Percentiles rank a stretch among this genome's conserved stretches.
Evolutionary conservation across 2,113 vertebrate species (phyloP).

Genomic region (Misgurnus mizolepis): DNA sequence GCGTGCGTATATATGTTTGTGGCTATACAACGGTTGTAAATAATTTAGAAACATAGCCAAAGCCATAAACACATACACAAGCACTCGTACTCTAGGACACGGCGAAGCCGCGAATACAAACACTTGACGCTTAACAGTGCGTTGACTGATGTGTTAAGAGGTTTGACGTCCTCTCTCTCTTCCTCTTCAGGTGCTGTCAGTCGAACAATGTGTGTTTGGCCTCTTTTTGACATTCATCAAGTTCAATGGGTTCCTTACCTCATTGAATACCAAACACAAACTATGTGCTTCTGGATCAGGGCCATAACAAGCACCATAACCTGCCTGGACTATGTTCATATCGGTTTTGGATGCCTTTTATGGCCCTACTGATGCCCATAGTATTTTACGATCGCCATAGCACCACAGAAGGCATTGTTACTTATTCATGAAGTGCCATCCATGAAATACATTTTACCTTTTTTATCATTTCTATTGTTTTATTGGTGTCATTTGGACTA

Average conservation of each 20-base stretch:
- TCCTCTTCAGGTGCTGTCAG: slow-evolving; percentile 17
- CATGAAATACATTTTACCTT: not conserved
- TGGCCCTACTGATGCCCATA: slow-evolving; percentile 43
- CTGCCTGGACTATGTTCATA: not conserved
- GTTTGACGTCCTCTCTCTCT: slow-evolving; percentile 9
- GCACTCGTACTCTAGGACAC: not conserved
- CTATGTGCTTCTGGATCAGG: slow-evolving; percentile 12
- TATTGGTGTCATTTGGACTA: too few relatives aligned
- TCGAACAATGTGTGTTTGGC: slow-evolving; percentile 12
- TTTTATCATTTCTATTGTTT: not conserved
- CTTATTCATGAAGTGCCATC: not conserved
- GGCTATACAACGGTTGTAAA: not conserved
- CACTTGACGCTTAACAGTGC: not conserved
- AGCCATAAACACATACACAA: slow-evolving; percentile 3
- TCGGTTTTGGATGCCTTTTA: slow-evolving; percentile 20
- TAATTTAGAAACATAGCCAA: not conserved
- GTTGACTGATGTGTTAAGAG: slow-evolving; percentile 35
- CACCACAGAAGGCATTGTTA: slow-evolving; percentile 39
- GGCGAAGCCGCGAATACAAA: not conserved
- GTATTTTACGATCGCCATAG: slow-evolving; percentile 57
- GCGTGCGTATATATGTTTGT: not conserved
- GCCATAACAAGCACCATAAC: not conserved
- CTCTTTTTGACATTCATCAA: slow-evolving; percentile 28
- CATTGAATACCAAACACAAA: slow-evolving; percentile 11
- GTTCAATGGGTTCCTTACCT: not conserved